These are phyloP conservation scores for Leptinotarsa rubiginosa DNA, from an alignment of 2,888 invertebrate species.

Conservation along the genomic window DNA sequence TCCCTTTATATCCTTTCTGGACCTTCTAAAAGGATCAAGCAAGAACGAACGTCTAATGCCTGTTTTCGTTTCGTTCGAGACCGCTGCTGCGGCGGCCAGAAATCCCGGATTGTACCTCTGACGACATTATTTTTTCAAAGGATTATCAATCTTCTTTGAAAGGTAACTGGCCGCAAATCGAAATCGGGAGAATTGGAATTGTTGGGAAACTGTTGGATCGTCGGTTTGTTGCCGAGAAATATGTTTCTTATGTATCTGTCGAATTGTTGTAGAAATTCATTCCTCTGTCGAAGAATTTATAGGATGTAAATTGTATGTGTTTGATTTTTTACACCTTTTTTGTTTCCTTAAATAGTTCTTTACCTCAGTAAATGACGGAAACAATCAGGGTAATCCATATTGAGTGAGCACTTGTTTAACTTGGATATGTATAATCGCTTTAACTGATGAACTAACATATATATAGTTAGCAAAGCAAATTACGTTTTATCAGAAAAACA, in stretches of 20 bases:
- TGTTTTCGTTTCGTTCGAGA: constrained; percentile 54
- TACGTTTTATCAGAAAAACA: no score
- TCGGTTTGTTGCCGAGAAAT: constrained; percentile 1
- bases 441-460: no score
- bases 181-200: constrained; percentile 34
- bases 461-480: no score
- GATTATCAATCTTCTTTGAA: constrained; percentile 41
- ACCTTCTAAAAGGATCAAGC: constrained; percentile 57
- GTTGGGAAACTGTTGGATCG: constrained; percentile 20
- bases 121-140: constrained; percentile 46
- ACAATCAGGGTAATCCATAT: no score
- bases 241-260: neutral
- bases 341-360: no score
- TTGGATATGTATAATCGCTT: no score
- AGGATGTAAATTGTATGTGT: no score
- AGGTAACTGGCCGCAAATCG: constrained; percentile 22
- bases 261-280: no score
- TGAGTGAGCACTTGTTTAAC: no score
- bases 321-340: no score
- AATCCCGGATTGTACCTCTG: constrained; percentile 55
- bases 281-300: no score
- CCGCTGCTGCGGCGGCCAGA: constrained; percentile 47
- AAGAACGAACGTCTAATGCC: constrained; percentile 55
- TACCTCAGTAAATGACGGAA: no score
- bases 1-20: constrained; percentile 47